Base-by-base conservation (phyloP, 2,888 invertebrate species). In the Dyspetes luteomarginatus region DNA sequence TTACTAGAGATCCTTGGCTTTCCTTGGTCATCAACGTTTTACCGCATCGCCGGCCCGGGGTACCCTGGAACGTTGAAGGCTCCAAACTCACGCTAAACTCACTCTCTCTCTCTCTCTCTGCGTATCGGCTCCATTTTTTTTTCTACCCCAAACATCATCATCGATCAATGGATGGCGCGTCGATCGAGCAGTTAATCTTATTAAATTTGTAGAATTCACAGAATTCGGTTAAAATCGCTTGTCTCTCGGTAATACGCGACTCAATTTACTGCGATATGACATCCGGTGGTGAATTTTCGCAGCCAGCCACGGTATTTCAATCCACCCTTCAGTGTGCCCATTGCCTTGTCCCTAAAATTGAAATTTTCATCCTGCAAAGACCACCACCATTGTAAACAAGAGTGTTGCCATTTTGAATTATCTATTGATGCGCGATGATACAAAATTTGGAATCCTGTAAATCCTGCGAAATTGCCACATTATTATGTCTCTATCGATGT, bases 41-140 rank as follows among this genome's bases (percentile, higher is more conserved):
- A 86, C 83, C 85, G 86, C 89, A 90, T 91, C 90, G 89, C 88
- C 88, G 88, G 90, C 90, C 90, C 91, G 90, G 90, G 90, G 88
- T 81, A 73, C 78, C 65, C 65, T 82, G 65, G 15, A 80, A 88
- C 89, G 90, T 90, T 88, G 90, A 89, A 86, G 85, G 81, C 87
- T 85, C 79, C 85, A 82, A 85, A 86, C n/a, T n/a, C n/a, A 88
- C 85, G 12, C 41, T 28, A 48, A 67, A 26, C 52, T 69, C 41
- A 12, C 60, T 62, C 26, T 82, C 68, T 60, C 69, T 56, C 45
- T 73, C 62, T 41, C 58, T 56, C 71, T 41, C 19, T 41, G 71
- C 41, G n/a, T n/a, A n/a, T n/a, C 68, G 74, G 43, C 62, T 76
- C n/a, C n/a, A n/a, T n/a, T n/a, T n/a, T n/a, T n/a, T n/a, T n/a